Conservation (phyloP, 2,113 vertebrate genomes). For the Smithornis capensis region DNA sequence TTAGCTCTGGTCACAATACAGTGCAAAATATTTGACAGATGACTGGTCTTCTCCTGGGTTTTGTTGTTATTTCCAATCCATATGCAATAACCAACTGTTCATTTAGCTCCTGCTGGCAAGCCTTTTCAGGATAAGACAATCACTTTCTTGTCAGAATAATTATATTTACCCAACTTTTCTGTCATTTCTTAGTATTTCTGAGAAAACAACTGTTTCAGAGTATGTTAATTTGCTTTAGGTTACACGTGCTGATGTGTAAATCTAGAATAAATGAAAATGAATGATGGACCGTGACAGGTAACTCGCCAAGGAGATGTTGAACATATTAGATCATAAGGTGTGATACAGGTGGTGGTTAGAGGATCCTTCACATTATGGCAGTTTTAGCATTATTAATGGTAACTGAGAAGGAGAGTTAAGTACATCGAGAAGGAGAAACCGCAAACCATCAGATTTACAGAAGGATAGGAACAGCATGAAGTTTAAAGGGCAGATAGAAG, state of each 20-base stretch:
- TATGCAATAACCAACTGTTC: background rate
- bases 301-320: background rate
- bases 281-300: background rate
- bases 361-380: background rate
- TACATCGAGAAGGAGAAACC: background rate
- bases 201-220: background rate
- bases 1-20: background rate
- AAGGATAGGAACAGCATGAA: background rate
- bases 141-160: background rate
- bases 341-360: background rate
- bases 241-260: background rate
- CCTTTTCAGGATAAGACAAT: background rate
- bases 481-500: background rate
- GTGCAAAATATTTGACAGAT: background rate
- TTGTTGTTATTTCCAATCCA: background rate
- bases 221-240: background rate
- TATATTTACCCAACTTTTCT: background rate
- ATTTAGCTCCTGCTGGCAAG: background rate
- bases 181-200: background rate
- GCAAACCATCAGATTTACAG: background rate
- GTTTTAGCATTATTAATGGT: background rate
- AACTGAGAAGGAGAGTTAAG: background rate
- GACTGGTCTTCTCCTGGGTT: background rate
- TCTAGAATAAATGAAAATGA: background rate
- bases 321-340: background rate